Conservation (phyloP, 2,113 vertebrate species). For the Nestor notabilis region DNA sequence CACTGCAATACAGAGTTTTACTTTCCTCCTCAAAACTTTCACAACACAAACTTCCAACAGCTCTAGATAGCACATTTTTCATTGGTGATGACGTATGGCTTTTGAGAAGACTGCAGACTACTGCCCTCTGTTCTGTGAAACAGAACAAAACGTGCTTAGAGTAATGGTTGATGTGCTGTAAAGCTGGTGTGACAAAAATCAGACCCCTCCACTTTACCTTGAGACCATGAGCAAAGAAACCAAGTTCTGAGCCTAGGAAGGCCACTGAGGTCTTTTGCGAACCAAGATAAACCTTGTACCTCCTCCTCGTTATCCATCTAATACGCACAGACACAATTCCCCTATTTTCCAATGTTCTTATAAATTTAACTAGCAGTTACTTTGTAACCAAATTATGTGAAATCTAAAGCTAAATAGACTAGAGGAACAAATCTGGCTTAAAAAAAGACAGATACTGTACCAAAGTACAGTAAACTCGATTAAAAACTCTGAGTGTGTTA, state of each 20-base stretch:
- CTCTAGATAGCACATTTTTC: neutral
- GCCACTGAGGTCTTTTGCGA: neutral
- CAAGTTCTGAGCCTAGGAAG: neutral
- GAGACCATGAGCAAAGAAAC: neutral
- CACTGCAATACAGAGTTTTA: neutral
- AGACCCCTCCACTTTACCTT: neutral
- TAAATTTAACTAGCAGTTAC: neutral
- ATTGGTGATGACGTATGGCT: neutral
- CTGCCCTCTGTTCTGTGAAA: neutral
- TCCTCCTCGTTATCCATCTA: neutral
- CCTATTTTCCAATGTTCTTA: neutral
- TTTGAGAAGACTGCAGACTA: neutral
- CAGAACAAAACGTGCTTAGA: neutral
- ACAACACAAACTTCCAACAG: neutral
- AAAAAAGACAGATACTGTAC: neutral
- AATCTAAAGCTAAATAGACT: neutral
- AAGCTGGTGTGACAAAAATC: neutral
- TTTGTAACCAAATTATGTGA: neutral
- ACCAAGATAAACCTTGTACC: neutral
- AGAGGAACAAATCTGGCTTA: neutral
- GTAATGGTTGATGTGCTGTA: neutral
- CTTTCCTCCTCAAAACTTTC: neutral
- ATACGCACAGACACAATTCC: neutral
- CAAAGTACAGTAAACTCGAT: neutral
- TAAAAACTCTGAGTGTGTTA: neutral